Evolutionary conservation across 1,140 invertebrate genomes (phyloP).

Genomic region (Diorhabda elongata): DNA sequence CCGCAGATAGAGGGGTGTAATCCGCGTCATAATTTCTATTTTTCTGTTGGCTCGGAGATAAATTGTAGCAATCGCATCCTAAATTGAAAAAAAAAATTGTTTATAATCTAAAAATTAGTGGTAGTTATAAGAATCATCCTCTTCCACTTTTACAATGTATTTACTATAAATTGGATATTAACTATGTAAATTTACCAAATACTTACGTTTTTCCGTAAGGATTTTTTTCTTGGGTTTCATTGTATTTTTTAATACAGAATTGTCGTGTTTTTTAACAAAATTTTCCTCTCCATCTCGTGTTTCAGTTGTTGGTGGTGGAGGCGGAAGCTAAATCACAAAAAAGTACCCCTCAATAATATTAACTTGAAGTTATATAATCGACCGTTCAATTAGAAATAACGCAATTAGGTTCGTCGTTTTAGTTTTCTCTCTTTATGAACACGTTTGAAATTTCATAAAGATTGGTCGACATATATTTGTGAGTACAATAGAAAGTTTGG

Average conservation of each 20-base stretch:
- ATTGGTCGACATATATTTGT: background rate
- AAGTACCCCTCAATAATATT: too few species aligned
- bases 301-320: too few species aligned
- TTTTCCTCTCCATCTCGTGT: too few species aligned
- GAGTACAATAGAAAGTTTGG: too few species aligned
- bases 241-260: background rate
- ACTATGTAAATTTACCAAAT: too few species aligned
- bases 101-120: too few species aligned
- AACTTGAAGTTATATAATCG: background rate
- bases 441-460: background rate
- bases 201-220: background rate
- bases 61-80: background rate
- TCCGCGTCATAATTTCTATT: constrained; percentile 31
- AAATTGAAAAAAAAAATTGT: background rate
- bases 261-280: too few species aligned
- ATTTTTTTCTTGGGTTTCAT: background rate
- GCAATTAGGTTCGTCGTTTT: background rate
- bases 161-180: too few species aligned
- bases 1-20: constrained; percentile 39
- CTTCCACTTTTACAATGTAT: too few species aligned
- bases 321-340: too few species aligned
- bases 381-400: background rate
- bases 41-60: background rate
- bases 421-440: background rate
- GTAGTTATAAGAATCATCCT: too few species aligned